These are phyloP conservation scores for Euzophera pinguis DNA, from an alignment of 2,888 invertebrate genomes.

Conservation along the genomic window DNA sequence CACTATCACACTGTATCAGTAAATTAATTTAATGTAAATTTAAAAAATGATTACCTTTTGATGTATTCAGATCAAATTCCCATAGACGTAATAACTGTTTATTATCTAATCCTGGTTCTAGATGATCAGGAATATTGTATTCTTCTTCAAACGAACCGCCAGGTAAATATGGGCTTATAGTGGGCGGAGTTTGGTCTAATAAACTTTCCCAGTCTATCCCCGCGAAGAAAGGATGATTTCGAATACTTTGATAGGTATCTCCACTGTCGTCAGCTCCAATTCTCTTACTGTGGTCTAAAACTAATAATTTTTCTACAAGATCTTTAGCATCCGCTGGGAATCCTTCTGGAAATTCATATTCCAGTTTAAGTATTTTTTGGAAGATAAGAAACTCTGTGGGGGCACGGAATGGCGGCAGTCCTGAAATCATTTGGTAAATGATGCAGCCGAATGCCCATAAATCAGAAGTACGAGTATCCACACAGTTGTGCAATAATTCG, in stretches of 20 bases:
- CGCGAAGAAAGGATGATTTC: constrained; percentile 92
- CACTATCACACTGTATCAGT: neutral
- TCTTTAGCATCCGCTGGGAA: constrained; percentile 93
- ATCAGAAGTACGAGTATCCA: constrained; percentile 89
- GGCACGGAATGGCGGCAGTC: constrained; percentile 94
- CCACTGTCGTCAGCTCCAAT: constrained; percentile 88
- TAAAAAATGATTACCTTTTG: constrained; percentile 48
- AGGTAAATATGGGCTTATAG: constrained; percentile 89
- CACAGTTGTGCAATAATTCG: constrained; percentile 92
- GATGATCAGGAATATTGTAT: constrained; percentile 85
- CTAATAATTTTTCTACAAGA: constrained; percentile 91
- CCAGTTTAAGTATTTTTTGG: constrained; percentile 94
- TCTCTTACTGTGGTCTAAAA: constrained; percentile 88
- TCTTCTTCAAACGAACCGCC: constrained; percentile 84
- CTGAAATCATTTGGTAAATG: constrained; percentile 97
- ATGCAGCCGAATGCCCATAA: constrained; percentile 99
- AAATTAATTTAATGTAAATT: neutral
- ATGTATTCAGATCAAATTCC: constrained; percentile 83
- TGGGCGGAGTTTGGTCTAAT: constrained; percentile 88
- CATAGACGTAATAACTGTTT: constrained; percentile 88
- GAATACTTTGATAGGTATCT: constrained; percentile 88
- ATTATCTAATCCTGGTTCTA: constrained; percentile 93
- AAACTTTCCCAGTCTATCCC: constrained; percentile 91
- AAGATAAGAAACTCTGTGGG: constrained; percentile 97
- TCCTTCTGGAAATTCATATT: constrained; percentile 95